phyloP scores from a whole-genome alignment of 2,888 invertebrate species.

The Phyllotreta striolata region DNA sequence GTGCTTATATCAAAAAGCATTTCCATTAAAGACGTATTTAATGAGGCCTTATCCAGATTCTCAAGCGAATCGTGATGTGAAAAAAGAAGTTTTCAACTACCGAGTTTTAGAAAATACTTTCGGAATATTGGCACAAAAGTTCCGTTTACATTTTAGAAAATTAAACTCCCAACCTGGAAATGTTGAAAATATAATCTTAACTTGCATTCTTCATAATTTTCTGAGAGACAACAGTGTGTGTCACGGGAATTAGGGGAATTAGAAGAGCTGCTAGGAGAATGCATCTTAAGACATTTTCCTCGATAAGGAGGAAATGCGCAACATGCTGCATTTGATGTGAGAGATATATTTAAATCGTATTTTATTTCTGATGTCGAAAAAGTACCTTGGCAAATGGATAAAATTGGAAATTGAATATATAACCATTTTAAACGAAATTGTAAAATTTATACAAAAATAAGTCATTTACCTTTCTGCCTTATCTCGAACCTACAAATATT shows the following conservation, averaged over 20 bases:
- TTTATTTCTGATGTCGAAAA: slow-evolving; percentile 3
- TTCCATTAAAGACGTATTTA: slow-evolving; percentile 6
- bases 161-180: slow-evolving; percentile 5
- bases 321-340: slow-evolving; percentile 10
- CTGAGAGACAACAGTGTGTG: slow-evolving; percentile 12
- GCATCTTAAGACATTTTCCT: slow-evolving; percentile 3
- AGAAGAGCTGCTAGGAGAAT: slow-evolving; percentile 12
- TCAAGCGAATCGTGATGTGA: slow-evolving; percentile 5
- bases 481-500: slow-evolving; percentile 8
- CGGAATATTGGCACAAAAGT: slow-evolving; percentile 10
- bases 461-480: slow-evolving; percentile 2
- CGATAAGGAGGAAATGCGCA: slow-evolving; percentile 5
- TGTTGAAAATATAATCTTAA: slow-evolving; percentile 10
- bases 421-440: too few species aligned
- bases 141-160: slow-evolving; percentile 12
- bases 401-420: slow-evolving; percentile 9
- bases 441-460: slow-evolving; percentile 3
- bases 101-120: slow-evolving; percentile 10
- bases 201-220: slow-evolving; percentile 9
- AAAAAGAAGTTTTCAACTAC: slow-evolving; percentile 8
- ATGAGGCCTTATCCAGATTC: slow-evolving; percentile 6
- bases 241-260: slow-evolving; percentile 7
- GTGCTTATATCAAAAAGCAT: slow-evolving; percentile 1
- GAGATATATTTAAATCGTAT: slow-evolving; percentile 8
- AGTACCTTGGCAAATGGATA: slow-evolving; percentile 8